Evolutionary conservation across 2,888 invertebrate species (phyloP), one percentile per base, ranked within the genome.

Genomic region (Clivina fossor): DNA sequence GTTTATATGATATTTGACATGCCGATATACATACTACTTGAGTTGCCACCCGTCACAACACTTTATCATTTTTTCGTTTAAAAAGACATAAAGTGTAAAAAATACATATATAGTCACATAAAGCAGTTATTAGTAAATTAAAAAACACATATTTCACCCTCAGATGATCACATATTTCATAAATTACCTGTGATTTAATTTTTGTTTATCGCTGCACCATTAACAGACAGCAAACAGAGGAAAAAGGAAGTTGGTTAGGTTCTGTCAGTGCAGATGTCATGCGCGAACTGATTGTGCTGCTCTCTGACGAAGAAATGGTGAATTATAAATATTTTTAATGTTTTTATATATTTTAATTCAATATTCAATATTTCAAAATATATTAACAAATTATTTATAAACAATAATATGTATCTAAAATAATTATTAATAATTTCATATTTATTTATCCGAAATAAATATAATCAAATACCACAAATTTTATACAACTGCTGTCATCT

Each of bases 111-210:
- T n/a, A 22, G 9, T 2, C 30, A 22, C 38, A 47, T 46, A 24
- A 24, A 30, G 20, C 11, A 54, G 8, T 37, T 15, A 30, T 16
- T 32, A 24, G 15, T 15, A n/a, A 18, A 46, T 35, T 22, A 32
- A 43, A 33, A 19, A 33, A 18, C 24, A 28, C 16, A 38, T 16
- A 44, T 46, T 53, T 28, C 15, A 32, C 30, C 9, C 57, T 58
- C 38, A 48, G 72, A 73, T 73, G 71, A 51, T 58, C 56, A 41
- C 46, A 41, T 54, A 57, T 61, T 60, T 59, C 37, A 16, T 19
- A 58, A 64, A 71, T 71, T 72, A 73, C 73, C 73, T 73, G 68
- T 61, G 72, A 69, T 71, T 70, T 71, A 69, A 66, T 65, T 66
- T 63, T 60, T 65, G 65, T 69, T 65, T 68, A 63, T 64, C 53